Base-by-base conservation (phyloP, 2,797 vertebrate genomes). In the Vultur gryphus region DNA sequence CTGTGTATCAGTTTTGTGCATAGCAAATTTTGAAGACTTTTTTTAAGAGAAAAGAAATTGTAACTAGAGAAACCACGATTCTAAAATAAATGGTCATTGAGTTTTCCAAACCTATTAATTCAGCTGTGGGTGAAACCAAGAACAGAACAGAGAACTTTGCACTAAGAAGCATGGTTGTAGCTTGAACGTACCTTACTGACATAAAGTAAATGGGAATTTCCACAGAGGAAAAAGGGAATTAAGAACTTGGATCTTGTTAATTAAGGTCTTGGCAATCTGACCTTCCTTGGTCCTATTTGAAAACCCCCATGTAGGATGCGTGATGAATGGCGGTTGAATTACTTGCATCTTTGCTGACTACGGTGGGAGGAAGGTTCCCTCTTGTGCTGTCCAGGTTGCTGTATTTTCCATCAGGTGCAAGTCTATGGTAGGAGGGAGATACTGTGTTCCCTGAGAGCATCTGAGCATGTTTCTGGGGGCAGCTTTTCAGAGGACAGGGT, bases 111-210 rank as follows among this genome's bases (percentile, higher is more conserved):
- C 21, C 11, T 71, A 0, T 54, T 62, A 28, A 62, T 29, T 67
- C 21, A 21, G 5, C 44, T 64, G 57, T 33, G 49, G 8, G 11
- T 55, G 62, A 86, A 91, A 65, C 29, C 17, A 67, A 29, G 35
- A 72, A 3, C 20, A 39, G 48, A 44, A 61, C 41, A 15, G 35
- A 70, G n/a, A 49, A 31, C 6, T 86, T 55, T 2, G 5, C 31
- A 4, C 5, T 39, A 13, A 21, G n/a, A 79, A 51, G 10, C 11
- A 3, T 2, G 16, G 6, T 31, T 0, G 0, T 62, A 61, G 54
- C 70, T 89, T 16, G 14, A 62, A 7, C 0, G 16, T 41, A 7
- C 20, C 33, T 69, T 29, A 33, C 24, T 75, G 77, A 4, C 1
- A 1, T 15, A 24, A 79, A 52, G 29, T n/a, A 39, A 48, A 9